Evolutionary conservation across 2,888 invertebrate genomes (phyloP).

Genomic region (Hybos culiciformis): DNA sequence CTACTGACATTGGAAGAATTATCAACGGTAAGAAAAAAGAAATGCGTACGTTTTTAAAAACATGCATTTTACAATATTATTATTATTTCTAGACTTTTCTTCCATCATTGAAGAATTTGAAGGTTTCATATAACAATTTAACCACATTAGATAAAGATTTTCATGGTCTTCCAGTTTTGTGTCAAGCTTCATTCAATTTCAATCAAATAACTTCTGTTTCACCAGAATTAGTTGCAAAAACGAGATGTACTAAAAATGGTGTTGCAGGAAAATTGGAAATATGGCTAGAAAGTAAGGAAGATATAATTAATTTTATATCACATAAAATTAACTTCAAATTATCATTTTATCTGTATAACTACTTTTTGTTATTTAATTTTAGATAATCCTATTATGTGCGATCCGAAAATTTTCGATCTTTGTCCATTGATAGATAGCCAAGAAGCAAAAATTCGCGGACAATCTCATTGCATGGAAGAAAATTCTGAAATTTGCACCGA

Average conservation of each 20-base stretch:
- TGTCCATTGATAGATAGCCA: constrained; percentile 54
- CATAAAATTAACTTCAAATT: background rate
- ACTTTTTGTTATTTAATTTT: constrained; percentile 15
- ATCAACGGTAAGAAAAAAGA: constrained; percentile 49
- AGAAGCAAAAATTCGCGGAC: constrained; percentile 58
- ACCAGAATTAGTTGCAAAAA: constrained; percentile 62
- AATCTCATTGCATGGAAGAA: constrained; percentile 41
- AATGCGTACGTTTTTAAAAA: background rate
- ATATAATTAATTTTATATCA: background rate
- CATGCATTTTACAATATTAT: constrained; percentile 2
- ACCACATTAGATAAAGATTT: constrained; percentile 65
- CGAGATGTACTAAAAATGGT: constrained; percentile 64
- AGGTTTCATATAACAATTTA: constrained; percentile 64
- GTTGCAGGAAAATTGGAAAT: constrained; percentile 54
- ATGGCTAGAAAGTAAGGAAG: constrained; percentile 60
- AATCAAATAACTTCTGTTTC: constrained; percentile 62
- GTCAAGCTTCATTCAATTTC: constrained; percentile 64
- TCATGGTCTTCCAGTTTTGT: constrained; percentile 66
- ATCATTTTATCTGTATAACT: background rate
- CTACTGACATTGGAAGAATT: constrained; percentile 66
- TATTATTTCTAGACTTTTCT: constrained; percentile 50
- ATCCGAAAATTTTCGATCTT: constrained; percentile 51
- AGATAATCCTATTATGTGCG: constrained; percentile 74
- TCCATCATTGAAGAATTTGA: constrained; percentile 59
- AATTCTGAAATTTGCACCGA: constrained; percentile 33